phyloP scores from a whole-genome alignment of 2,797 vertebrate species.

The Danio aesculapii region DNA sequence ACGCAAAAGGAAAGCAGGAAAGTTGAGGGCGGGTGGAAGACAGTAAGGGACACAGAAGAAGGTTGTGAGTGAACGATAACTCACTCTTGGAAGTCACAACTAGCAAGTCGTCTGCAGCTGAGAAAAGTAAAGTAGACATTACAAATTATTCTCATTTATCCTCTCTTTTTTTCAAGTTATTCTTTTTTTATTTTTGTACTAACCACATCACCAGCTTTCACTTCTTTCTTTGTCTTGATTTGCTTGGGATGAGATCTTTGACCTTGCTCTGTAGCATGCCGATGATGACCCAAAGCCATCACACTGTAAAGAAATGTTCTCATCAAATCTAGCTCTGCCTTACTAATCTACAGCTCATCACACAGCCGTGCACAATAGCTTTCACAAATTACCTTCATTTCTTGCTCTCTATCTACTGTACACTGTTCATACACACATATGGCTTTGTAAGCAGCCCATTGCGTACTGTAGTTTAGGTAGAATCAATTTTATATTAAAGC shows the following conservation, averaged over 20 bases:
- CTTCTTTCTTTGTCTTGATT: constrained; percentile 52
- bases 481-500: background rate
- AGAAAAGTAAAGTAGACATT: constrained; percentile 81
- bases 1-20: constrained; percentile 51
- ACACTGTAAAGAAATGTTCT: constrained; percentile 44
- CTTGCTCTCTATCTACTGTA: constrained; percentile 21
- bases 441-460: background rate
- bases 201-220: constrained; percentile 57
- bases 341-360: constrained; percentile 71
- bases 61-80: constrained; percentile 49
- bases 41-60: constrained; percentile 52
- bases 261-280: constrained; percentile 43
- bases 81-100: constrained; percentile 78
- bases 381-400: constrained; percentile 3
- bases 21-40: constrained; percentile 46
- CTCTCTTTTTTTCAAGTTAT: constrained; percentile 66
- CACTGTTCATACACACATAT: constrained; percentile 17
- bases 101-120: constrained; percentile 78
- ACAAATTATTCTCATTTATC: constrained; percentile 64
- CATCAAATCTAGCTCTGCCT: constrained; percentile 46
- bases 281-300: constrained; percentile 45
- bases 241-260: constrained; percentile 48
- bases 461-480: background rate
- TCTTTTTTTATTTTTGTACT: constrained; percentile 67
- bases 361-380: constrained; percentile 7